A percentile compares a stretch with the other conserved stretches of the same genome.
These are phyloP conservation scores for Zaprionus taronus DNA, from an alignment of 1,140 invertebrate species.

Conservation along the genomic window DNA sequence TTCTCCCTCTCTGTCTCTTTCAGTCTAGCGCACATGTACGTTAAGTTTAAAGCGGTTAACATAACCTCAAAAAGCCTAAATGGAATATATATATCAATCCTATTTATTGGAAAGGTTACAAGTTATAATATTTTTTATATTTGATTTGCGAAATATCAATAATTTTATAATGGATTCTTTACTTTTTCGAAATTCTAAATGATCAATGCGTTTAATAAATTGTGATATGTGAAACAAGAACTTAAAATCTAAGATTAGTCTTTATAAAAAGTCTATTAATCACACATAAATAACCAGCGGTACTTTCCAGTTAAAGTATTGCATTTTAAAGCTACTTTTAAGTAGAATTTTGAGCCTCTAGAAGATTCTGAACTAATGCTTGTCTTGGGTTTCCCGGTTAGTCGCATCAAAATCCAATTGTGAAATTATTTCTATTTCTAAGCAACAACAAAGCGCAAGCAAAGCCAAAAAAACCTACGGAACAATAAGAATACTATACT, in stretches of 20 bases:
- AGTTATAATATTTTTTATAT: too few relatives aligned
- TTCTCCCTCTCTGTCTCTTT: not conserved
- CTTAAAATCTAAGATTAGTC: too few relatives aligned
- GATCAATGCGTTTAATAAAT: too few relatives aligned
- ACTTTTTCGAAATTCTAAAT: too few relatives aligned
- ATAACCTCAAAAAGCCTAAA: not conserved
- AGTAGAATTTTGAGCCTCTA: not conserved
- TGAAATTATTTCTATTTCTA: slow-evolving; percentile 79
- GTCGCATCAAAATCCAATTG: slow-evolving; percentile 56
- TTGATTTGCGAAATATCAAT: not conserved
- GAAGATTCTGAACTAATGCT: not conserved
- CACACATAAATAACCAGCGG: not conserved
- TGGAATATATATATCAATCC: not conserved
- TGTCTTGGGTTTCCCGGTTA: not conserved
- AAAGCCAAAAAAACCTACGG: slow-evolving; percentile 1
- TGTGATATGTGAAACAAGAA: too few relatives aligned
- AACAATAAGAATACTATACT: not conserved
- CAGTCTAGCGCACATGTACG: not conserved
- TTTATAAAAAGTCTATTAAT: not conserved
- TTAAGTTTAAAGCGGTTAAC: not conserved
- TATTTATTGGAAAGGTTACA: not conserved
- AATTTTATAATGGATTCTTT: not conserved
- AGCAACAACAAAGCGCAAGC: slow-evolving; percentile 44
- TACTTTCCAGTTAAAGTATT: not conserved
- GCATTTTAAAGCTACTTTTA: not conserved